phyloP scores from a whole-genome alignment of 1,140 invertebrate genomes.

The Tribolium castaneum region DNA sequence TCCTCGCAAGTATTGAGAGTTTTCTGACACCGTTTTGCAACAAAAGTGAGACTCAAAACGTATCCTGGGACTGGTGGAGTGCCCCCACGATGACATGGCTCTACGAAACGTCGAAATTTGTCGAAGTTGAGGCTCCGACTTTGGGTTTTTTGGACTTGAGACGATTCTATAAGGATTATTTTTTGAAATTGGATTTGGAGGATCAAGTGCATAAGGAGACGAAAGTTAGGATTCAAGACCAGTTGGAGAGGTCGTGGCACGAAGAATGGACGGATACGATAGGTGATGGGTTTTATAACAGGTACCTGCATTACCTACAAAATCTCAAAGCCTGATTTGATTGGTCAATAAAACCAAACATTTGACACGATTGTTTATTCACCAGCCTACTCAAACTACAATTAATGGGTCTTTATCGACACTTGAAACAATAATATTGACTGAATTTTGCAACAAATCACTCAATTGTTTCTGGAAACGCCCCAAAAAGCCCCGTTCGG shows the following conservation, averaged over 20 bases:
- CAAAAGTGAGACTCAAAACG: slow-evolving; percentile 43
- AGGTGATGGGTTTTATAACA: slow-evolving; percentile 35
- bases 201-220: slow-evolving; percentile 61
- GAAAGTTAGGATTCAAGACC: slow-evolving; percentile 61
- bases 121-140: slow-evolving; percentile 44
- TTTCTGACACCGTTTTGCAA: background rate
- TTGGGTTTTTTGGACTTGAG: background rate
- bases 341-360: background rate
- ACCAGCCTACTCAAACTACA: slow-evolving; percentile 63
- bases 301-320: slow-evolving; percentile 1
- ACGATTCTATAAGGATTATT: slow-evolving; percentile 18
- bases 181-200: slow-evolving; percentile 56
- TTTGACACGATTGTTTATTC: background rate
- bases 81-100: slow-evolving; percentile 66
- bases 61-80: slow-evolving; percentile 66
- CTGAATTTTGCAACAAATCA: slow-evolving; percentile 66
- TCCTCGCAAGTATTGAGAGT: slow-evolving; percentile 58
- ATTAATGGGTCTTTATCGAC: slow-evolving; percentile 79
- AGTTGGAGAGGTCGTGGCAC: slow-evolving; percentile 62
- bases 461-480: slow-evolving; percentile 69
- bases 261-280: slow-evolving; percentile 62
- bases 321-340: slow-evolving; percentile 6
- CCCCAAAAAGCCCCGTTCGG: slow-evolving; percentile 88
- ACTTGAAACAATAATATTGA: slow-evolving; percentile 77
- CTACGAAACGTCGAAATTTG: slow-evolving; percentile 59